Evolutionary conservation across 2,797 vertebrate genomes (phyloP).

Genomic region (Setipinna tenuifilis): DNA sequence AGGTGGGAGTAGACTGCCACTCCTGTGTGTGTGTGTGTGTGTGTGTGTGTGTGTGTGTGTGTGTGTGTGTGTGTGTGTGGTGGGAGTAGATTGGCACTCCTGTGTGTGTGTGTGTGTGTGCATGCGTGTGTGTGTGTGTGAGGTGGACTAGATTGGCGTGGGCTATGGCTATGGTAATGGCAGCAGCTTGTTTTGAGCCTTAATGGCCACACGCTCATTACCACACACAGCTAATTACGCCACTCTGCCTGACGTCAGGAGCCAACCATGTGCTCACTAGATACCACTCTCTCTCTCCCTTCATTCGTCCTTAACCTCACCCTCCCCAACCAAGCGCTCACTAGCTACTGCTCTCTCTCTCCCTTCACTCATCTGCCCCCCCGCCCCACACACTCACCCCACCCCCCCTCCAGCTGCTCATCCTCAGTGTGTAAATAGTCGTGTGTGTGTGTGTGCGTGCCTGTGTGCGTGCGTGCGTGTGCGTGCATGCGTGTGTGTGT

Average conservation of each 20-base stretch:
- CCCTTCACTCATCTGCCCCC: background rate
- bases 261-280: background rate
- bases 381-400: background rate
- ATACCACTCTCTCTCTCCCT: conserved; percentile 28
- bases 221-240: background rate
- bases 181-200: background rate
- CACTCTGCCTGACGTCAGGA: background rate
- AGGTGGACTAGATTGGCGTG: too few species aligned
- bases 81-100: too few species aligned
- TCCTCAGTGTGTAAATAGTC: background rate
- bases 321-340: too few species aligned
- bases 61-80: too few species aligned
- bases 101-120: too few species aligned
- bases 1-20: too few species aligned
- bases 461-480: background rate
- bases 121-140: too few species aligned
- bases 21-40: too few species aligned
- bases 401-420: background rate
- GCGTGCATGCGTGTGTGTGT: too few species aligned
- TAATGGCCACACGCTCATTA: background rate
- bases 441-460: background rate
- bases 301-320: conserved; percentile 3
- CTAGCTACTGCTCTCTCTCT: background rate
- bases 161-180: background rate
- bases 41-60: too few species aligned